Conservation (phyloP, 1,140 invertebrate genomes). For the Streblospio benedicti region DNA sequence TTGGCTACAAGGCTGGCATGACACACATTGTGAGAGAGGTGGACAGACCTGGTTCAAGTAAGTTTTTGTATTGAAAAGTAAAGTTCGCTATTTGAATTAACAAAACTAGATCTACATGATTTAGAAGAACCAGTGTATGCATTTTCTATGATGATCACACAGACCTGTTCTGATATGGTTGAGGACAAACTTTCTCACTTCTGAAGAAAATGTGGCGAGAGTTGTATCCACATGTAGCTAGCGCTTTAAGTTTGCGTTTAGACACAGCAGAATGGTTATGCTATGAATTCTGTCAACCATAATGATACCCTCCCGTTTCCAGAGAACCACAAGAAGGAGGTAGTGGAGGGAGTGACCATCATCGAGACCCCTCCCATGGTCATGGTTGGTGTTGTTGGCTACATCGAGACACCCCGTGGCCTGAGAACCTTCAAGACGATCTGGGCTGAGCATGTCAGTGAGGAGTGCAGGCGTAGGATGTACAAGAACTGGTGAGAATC, state of each 20-base stretch:
- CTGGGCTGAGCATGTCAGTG: constrained; percentile 96
- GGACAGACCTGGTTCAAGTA: constrained; percentile 96
- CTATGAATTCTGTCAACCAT: too few relatives aligned
- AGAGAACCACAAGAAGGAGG: constrained; percentile 99
- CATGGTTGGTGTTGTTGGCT: constrained; percentile 92
- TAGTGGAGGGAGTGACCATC: constrained; percentile 97
- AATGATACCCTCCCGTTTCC: constrained; percentile 29
- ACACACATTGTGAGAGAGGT: constrained; percentile 98
- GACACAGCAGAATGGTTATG: too few relatives aligned
- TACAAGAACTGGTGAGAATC: constrained; percentile 97
- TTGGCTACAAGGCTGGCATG: constrained; percentile 99
- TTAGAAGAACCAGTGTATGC: too few relatives aligned
- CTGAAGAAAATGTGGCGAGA: too few relatives aligned
- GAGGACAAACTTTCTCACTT: too few relatives aligned
- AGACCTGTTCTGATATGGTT: not conserved
- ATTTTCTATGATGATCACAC: too few relatives aligned
- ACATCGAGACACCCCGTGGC: constrained; percentile 97
- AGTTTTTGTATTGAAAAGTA: constrained; percentile 48
- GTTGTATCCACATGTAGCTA: too few relatives aligned
- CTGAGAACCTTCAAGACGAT: constrained; percentile 87
- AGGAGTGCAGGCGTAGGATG: constrained; percentile 95
- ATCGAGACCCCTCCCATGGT: constrained; percentile 98
- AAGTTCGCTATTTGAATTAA: not conserved
- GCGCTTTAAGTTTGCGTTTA: too few relatives aligned
- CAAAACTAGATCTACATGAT: too few relatives aligned